These are phyloP conservation scores for Bergia sp. DNA, from an alignment of 92 coral and sea anemone species.

Conservation along the genomic window DNA sequence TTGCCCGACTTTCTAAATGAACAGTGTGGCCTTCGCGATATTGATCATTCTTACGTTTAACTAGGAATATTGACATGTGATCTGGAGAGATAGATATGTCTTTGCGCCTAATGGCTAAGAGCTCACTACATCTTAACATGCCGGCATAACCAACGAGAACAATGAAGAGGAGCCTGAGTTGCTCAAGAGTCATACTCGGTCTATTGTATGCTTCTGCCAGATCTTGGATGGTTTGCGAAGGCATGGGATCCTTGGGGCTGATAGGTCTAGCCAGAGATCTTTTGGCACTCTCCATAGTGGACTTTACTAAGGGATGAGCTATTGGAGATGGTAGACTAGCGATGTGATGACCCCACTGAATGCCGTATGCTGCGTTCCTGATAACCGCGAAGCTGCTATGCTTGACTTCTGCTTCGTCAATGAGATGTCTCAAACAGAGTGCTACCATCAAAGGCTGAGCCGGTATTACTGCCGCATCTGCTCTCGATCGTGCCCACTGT, in stretches of 20 bases:
- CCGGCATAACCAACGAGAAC: background rate
- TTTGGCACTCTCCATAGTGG: conserved; percentile 51
- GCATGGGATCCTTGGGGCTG: conserved; percentile 41
- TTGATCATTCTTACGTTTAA: background rate
- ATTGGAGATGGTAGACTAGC: conserved; percentile 49
- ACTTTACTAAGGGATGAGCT: conserved; percentile 31
- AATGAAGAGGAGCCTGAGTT: background rate
- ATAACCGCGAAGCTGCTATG: background rate
- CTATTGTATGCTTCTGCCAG: background rate
- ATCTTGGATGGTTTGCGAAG: background rate
- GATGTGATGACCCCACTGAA: conserved; percentile 34
- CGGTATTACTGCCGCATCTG: background rate
- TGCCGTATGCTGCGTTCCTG: conserved; percentile 13
- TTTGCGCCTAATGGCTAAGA: background rate
- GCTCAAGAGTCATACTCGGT: background rate
- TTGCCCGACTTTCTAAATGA: background rate
- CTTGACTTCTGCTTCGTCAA: background rate
- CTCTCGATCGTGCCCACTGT: background rate
- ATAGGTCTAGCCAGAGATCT: conserved; percentile 57
- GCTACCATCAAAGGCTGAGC: background rate
- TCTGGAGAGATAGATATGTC: background rate
- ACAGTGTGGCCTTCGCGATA: background rate
- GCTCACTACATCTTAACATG: background rate
- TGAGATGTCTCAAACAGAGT: background rate
- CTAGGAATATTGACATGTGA: conserved; percentile 1